phyloP scores from a whole-genome alignment of 2,113 vertebrate species.

The Barnardius zonarius region DNA sequence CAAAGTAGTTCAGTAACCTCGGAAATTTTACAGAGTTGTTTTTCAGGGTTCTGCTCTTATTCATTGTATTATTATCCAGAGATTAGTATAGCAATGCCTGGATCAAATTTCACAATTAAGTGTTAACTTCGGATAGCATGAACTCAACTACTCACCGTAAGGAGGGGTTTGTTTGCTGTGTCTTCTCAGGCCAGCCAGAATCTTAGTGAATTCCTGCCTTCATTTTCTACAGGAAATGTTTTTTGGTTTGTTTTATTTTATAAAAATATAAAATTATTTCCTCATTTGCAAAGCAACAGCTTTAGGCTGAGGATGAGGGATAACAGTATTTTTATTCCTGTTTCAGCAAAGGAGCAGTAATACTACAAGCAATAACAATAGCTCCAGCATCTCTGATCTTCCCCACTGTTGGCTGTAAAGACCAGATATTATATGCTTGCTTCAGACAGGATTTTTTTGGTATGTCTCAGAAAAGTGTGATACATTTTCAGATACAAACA shows the following conservation, averaged over 20 bases:
- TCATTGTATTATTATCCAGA: background rate
- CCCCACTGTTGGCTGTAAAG: background rate
- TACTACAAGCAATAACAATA: background rate
- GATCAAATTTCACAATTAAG: background rate
- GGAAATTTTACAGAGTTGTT: background rate
- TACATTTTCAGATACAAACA: background rate
- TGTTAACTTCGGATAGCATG: background rate
- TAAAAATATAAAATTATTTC: background rate
- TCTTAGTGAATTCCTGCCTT: background rate
- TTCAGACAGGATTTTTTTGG: background rate
- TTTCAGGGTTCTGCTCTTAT: background rate
- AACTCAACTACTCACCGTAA: background rate
- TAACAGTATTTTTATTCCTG: background rate
- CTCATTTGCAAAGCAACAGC: background rate
- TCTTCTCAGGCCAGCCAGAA: background rate
- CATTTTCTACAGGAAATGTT: background rate
- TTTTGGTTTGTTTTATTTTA: background rate
- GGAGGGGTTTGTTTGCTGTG: background rate
- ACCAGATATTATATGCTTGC: background rate
- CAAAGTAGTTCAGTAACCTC: background rate
- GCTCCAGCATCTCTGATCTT: background rate
- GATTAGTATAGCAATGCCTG: background rate
- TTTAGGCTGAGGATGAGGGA: rapidly evolving
- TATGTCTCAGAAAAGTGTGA: background rate
- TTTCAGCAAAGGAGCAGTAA: background rate